These are phyloP conservation scores for Engraulis encrasicolus DNA, from an alignment of 2,113 vertebrate species.

Conservation along the genomic window DNA sequence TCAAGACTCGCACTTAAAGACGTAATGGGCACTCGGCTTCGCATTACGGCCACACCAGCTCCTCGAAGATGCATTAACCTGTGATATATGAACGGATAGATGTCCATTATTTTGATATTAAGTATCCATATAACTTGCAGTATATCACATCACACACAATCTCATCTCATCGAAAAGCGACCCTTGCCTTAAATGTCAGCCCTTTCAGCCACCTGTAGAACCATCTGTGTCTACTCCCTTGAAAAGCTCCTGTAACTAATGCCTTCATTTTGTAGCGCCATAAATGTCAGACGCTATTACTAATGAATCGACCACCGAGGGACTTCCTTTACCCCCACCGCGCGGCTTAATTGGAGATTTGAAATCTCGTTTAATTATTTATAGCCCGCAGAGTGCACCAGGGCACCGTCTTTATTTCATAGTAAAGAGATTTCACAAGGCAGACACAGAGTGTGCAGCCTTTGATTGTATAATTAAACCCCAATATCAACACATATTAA, in stretches of 20 bases:
- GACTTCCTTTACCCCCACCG: constrained; percentile 70
- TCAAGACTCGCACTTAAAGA: too few species aligned
- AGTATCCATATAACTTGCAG: too few species aligned
- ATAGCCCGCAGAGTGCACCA: constrained; percentile 55
- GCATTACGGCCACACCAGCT: too few species aligned
- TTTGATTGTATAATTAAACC: constrained; percentile 51
- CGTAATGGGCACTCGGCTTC: too few species aligned
- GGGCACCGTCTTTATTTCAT: constrained; percentile 39
- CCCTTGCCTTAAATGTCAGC: neutral
- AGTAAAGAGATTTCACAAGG: constrained; percentile 59
- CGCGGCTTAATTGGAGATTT: constrained; percentile 71
- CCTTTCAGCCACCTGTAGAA: constrained; percentile 26
- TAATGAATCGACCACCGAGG: constrained; percentile 68
- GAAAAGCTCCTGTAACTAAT: constrained; percentile 36
- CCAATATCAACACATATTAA: constrained; percentile 39
- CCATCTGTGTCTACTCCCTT: neutral
- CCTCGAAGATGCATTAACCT: too few species aligned
- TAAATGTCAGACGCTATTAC: constrained; percentile 76
- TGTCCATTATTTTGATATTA: too few species aligned
- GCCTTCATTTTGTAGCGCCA: constrained; percentile 44
- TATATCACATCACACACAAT: neutral
- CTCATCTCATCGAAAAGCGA: neutral
- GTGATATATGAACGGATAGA: too few species aligned
- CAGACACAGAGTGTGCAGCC: constrained; percentile 10
- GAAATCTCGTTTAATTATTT: constrained; percentile 77